A percentile compares a stretch with the other conserved stretches of the same genome.
These are phyloP conservation scores for Micromys minutus DNA, from an alignment of 2,113 vertebrate genomes.

Conservation along the genomic window DNA sequence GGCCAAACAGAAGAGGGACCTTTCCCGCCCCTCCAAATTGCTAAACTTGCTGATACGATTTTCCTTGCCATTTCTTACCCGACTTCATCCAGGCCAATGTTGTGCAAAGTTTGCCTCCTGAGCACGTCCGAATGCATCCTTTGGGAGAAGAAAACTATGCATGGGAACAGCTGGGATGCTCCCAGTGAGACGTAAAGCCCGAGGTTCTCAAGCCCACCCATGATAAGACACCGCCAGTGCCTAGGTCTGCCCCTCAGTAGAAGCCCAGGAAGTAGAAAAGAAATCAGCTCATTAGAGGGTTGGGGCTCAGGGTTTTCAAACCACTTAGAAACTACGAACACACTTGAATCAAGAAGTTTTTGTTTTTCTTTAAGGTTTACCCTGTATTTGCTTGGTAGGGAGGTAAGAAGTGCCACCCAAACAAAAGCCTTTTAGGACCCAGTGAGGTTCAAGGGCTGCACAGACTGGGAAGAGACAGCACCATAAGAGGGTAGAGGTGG, in stretches of 20 bases:
- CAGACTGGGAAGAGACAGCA: background rate
- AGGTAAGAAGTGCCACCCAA: background rate
- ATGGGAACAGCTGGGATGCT: background rate
- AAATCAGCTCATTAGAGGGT: background rate
- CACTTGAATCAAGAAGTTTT: background rate
- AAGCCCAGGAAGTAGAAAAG: background rate
- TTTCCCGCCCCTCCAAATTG: background rate
- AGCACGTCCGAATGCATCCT: background rate
- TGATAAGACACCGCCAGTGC: accelerated
- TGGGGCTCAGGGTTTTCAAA: accelerated
- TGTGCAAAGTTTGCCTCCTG: conserved; percentile 22
- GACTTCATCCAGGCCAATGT: background rate
- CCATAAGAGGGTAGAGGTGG: too few species aligned
- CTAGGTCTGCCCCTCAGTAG: background rate
- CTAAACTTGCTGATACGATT: background rate
- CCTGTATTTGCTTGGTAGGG: background rate
- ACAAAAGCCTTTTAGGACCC: background rate
- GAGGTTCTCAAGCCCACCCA: background rate
- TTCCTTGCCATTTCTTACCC: background rate
- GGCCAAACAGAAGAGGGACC: background rate
- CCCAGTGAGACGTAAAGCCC: background rate
- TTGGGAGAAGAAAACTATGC: background rate
- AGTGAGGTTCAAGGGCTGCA: accelerated
- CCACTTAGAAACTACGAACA: background rate
- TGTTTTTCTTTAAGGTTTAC: background rate